Percentiles rank a stretch among this genome's conserved stretches.
Evolutionary conservation across 2,888 invertebrate species (phyloP).

Genomic region (Tholera decimalis): DNA sequence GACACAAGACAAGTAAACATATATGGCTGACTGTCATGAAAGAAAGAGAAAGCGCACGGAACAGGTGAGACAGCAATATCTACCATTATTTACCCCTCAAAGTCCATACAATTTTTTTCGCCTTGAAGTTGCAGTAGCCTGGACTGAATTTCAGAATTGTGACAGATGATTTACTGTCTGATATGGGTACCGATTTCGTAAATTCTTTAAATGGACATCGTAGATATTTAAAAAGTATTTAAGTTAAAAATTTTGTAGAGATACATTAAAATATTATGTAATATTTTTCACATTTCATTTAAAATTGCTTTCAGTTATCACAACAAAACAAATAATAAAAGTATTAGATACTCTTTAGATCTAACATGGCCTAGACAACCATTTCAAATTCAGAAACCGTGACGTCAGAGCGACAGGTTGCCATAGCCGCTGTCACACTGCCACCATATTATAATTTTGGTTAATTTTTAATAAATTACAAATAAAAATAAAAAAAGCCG

Average conservation of each 20-base stretch:
- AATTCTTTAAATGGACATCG: background rate
- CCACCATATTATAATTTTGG: slow-evolving; percentile 64
- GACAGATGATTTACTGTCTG: slow-evolving; percentile 38
- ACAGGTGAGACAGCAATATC: no score
- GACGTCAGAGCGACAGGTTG: slow-evolving; percentile 47
- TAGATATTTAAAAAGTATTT: background rate
- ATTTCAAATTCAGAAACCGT: slow-evolving; percentile 71
- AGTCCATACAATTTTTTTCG: no score
- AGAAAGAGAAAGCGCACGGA: no score
- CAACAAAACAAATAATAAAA: background rate
- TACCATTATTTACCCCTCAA: no score
- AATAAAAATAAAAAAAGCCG: slow-evolving; percentile 64
- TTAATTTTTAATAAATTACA: slow-evolving; percentile 65
- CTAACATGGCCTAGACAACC: slow-evolving; percentile 26
- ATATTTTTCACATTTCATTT: background rate
- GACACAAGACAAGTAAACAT: no score
- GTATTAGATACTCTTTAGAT: slow-evolving; percentile 21
- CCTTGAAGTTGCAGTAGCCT: no score
- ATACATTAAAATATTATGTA: background rate
- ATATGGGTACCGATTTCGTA: background rate
- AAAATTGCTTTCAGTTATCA: background rate
- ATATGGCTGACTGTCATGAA: no score
- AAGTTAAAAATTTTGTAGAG: background rate
- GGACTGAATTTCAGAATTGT: slow-evolving; percentile 11
- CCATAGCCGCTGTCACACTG: slow-evolving; percentile 75